A percentile compares a stretch with the other conserved stretches of the same genome.
Evolutionary conservation across 1,140 invertebrate species (phyloP).

Genomic region (Belonocnema kinseyi): DNA sequence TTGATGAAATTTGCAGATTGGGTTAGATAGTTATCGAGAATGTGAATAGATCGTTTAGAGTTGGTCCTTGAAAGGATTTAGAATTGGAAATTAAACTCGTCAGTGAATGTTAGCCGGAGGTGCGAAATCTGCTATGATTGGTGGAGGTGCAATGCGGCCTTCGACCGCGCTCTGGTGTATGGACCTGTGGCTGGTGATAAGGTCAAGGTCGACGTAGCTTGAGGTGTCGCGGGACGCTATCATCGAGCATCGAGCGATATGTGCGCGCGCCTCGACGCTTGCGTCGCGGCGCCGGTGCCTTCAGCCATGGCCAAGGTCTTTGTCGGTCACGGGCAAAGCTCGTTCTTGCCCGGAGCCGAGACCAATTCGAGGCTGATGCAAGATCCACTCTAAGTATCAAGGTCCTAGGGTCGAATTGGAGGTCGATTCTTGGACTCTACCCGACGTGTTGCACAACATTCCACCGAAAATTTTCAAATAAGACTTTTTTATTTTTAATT

Average conservation of each 20-base stretch:
- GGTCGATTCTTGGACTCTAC: constrained; percentile 14
- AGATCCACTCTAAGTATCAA: constrained; percentile 44
- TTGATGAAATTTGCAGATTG: too few relatives aligned
- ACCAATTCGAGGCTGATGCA: constrained; percentile 50
- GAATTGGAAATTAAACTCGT: constrained; percentile 18
- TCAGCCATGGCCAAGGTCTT: constrained; percentile 71
- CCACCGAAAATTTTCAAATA: too few relatives aligned
- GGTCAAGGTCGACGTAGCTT: constrained; percentile 48
- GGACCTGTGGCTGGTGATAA: constrained; percentile 54
- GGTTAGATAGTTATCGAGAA: too few relatives aligned
- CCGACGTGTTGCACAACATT: background rate
- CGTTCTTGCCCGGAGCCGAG: constrained; percentile 50
- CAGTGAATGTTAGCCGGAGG: constrained; percentile 8
- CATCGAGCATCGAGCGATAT: constrained; percentile 63
- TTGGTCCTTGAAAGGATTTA: constrained; percentile 7
- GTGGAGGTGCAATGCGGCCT: constrained; percentile 21
- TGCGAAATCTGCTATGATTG: background rate
- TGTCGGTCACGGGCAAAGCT: constrained; percentile 69
- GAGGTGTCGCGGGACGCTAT: constrained; percentile 38
- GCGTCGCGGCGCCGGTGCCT: constrained; percentile 57
- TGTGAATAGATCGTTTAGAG: background rate
- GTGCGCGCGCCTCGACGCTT: constrained; percentile 68
- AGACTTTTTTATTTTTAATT: too few relatives aligned
- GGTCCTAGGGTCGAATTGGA: constrained; percentile 48
- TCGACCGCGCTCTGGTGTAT: constrained; percentile 40